A percentile compares a stretch with the other conserved stretches of the same genome.
Conservation (phyloP, 2,888 invertebrate species). For the Nomada flava region DNA sequence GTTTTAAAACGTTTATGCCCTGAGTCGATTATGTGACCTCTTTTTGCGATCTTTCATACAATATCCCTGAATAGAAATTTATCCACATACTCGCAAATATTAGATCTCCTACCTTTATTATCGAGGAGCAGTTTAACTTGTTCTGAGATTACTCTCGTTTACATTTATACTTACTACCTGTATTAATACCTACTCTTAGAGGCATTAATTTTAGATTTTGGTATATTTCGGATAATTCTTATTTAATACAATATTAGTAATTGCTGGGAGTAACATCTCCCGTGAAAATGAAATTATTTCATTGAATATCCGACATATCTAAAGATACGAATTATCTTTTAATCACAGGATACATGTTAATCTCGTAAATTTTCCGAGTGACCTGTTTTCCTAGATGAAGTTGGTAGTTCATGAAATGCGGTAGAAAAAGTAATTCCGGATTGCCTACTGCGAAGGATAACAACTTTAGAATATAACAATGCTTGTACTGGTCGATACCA, state of each 20-base stretch:
- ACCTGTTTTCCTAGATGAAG: neutral
- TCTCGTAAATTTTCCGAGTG: neutral
- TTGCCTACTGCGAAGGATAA: conserved; percentile 41
- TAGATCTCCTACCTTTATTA: neutral
- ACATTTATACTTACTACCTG: too few relatives aligned
- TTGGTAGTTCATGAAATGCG: neutral
- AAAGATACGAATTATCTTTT: too few relatives aligned
- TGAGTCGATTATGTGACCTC: conserved; percentile 41
- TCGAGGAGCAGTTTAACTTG: neutral
- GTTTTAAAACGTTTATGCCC: conserved; percentile 28
- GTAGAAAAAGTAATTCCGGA: conserved; percentile 24
- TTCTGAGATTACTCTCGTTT: neutral
- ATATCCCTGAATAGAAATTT: neutral
- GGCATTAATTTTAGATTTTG: too few relatives aligned
- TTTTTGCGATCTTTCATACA: neutral
- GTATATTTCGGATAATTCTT: too few relatives aligned
- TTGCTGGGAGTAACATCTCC: too few relatives aligned
- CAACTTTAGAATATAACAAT: conserved; percentile 36
- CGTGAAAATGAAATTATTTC: too few relatives aligned
- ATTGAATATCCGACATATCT: too few relatives aligned
- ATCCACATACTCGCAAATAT: neutral
- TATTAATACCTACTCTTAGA: too few relatives aligned
- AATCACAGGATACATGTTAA: too few relatives aligned
- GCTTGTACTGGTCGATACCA: conserved; percentile 52
- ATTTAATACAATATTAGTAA: too few relatives aligned